Conservation (phyloP, 2,797 vertebrate species). For the Ciconia nigra region DNA sequence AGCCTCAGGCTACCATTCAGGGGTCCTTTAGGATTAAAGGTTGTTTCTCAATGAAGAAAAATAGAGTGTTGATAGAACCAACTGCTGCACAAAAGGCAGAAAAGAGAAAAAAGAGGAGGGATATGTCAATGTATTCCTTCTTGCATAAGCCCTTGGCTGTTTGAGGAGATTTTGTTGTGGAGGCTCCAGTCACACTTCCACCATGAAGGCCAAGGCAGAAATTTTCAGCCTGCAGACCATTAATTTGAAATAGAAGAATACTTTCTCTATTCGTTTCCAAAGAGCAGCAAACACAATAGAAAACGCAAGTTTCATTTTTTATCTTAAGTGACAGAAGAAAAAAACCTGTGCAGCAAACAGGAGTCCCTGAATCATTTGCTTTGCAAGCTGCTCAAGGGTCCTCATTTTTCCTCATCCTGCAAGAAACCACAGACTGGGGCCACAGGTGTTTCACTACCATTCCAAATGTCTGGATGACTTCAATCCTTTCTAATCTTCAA, state of each 20-base stretch:
- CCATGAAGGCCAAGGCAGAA: neutral
- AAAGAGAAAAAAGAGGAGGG: neutral
- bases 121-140: neutral
- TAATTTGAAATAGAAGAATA: neutral
- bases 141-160: neutral
- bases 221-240: neutral
- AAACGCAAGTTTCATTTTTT: neutral
- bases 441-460: neutral
- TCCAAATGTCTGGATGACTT: neutral
- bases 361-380: neutral
- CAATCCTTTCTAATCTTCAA: neutral
- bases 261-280: neutral
- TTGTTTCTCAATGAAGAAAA: neutral
- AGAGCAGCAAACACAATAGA: neutral
- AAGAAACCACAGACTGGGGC: neutral
- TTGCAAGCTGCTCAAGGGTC: neutral
- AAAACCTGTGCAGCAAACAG: neutral
- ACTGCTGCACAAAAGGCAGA: neutral
- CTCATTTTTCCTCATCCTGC: neutral
- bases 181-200: neutral
- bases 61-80: neutral
- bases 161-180: neutral
- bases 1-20: neutral
- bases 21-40: neutral
- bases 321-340: neutral